Percentiles rank a stretch among this genome's conserved stretches.
Evolutionary conservation across 2,113 vertebrate genomes (phyloP).

Genomic region (Actinemys pallida): DNA sequence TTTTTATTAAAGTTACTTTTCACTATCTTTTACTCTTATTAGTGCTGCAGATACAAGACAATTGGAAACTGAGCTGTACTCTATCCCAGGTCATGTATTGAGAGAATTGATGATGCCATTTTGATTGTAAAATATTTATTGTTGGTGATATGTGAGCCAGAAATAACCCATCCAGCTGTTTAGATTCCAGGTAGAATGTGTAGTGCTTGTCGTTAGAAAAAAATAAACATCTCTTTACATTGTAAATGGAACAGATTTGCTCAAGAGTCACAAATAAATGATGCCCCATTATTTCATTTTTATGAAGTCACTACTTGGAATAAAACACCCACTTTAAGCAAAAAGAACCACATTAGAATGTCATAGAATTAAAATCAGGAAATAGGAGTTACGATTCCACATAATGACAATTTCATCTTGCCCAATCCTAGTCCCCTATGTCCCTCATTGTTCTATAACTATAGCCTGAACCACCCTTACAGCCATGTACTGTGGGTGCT

Average conservation of each 20-base stretch:
- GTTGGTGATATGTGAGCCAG: not conserved
- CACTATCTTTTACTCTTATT: not conserved
- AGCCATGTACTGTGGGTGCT: rapidly evolving
- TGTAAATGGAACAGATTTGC: not conserved
- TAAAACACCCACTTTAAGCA: not conserved
- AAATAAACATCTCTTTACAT: not conserved
- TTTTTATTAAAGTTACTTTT: not conserved
- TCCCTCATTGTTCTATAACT: not conserved
- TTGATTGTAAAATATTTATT: rapidly evolving
- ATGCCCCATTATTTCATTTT: not conserved
- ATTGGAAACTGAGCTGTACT: not conserved
- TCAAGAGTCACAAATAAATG: not conserved
- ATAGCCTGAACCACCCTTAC: not conserved
- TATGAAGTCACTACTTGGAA: rapidly evolving
- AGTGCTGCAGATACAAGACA: not conserved
- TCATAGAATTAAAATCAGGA: not conserved
- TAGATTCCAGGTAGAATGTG: not conserved
- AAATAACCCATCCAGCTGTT: not conserved
- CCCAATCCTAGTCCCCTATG: not conserved
- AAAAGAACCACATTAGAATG: not conserved
- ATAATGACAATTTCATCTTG: not conserved
- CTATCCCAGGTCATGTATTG: not conserved
- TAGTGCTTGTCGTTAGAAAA: not conserved
- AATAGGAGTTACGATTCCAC: not conserved
- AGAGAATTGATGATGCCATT: not conserved